These are phyloP conservation scores for Parnassius mnemosyne DNA, from an alignment of 2,888 invertebrate genomes.

Conservation along the genomic window DNA sequence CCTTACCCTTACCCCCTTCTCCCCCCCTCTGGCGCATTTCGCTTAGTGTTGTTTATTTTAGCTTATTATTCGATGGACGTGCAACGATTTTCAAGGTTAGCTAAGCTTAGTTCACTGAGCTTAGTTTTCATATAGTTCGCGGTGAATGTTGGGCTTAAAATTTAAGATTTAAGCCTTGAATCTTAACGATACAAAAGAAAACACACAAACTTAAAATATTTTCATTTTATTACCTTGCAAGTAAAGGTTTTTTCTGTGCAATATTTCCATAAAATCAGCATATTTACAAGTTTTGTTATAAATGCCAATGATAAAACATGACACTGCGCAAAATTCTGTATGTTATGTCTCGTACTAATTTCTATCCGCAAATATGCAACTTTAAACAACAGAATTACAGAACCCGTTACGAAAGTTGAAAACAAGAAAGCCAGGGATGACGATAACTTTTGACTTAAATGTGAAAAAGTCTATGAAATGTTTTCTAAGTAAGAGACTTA, in stretches of 20 bases:
- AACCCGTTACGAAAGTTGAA: slow-evolving; percentile 19
- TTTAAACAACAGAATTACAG: neutral
- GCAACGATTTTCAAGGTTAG: no score
- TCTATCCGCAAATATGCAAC: slow-evolving; percentile 9
- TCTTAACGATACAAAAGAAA: neutral
- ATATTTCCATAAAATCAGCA: slow-evolving; percentile 11
- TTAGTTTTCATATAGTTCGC: no score
- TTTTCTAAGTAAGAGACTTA: no score
- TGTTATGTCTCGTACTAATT: slow-evolving; percentile 3
- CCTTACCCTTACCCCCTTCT: no score
- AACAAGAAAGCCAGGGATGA: slow-evolving; percentile 13
- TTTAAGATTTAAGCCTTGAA: no score
- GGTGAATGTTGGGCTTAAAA: no score
- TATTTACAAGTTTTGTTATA: slow-evolving; percentile 8
- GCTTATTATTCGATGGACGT: no score
- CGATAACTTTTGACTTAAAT: slow-evolving; percentile 7
- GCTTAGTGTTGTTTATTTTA: no score
- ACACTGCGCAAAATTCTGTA: slow-evolving; percentile 13
- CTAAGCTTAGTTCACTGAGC: no score
- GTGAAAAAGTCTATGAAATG: no score
- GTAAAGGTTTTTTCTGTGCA: slow-evolving; percentile 10
- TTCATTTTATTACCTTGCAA: neutral
- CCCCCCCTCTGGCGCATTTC: no score
- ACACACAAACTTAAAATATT: no score
- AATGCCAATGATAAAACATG: slow-evolving; percentile 16